Evolutionary conservation across 2,113 vertebrate genomes (phyloP).

Genomic region (Nesoenas mayeri): DNA sequence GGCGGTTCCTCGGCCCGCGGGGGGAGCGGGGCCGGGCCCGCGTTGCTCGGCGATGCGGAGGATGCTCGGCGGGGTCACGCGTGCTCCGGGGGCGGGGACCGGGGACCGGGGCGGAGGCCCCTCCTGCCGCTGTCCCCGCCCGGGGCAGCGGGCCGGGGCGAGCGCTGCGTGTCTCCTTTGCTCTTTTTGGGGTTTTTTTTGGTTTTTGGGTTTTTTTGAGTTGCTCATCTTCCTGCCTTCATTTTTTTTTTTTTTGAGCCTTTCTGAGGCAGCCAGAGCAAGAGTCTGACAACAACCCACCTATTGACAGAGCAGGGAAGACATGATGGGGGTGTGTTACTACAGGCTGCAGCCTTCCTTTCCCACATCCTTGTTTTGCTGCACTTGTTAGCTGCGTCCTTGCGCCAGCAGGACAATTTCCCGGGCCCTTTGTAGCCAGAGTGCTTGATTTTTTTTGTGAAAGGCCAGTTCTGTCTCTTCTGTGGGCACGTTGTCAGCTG

Average conservation of each 20-base stretch:
- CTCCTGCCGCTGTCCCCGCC: background rate
- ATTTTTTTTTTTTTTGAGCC: background rate
- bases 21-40: background rate
- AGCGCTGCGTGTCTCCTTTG: background rate
- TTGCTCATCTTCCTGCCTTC: slow-evolving; percentile 69
- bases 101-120: slow-evolving; percentile 16
- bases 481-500: background rate
- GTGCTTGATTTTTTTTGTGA: background rate
- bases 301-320: slow-evolving; percentile 71
- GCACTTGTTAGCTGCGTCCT: background rate
- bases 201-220: slow-evolving; percentile 11
- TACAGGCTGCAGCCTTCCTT: slow-evolving; percentile 45
- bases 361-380: background rate
- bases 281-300: slow-evolving; percentile 74
- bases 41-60: background rate
- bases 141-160: too few species aligned
- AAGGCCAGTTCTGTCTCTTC: slow-evolving; percentile 37
- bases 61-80: background rate
- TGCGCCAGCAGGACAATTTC: background rate
- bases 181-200: too few species aligned
- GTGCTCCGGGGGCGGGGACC: background rate
- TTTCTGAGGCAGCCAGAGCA: slow-evolving; percentile 74
- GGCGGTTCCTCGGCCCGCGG: background rate
- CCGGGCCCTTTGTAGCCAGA: background rate
- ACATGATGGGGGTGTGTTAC: slow-evolving; percentile 78